phyloP scores from a whole-genome alignment of 2,888 invertebrate genomes.

The Aphodius granarius region DNA sequence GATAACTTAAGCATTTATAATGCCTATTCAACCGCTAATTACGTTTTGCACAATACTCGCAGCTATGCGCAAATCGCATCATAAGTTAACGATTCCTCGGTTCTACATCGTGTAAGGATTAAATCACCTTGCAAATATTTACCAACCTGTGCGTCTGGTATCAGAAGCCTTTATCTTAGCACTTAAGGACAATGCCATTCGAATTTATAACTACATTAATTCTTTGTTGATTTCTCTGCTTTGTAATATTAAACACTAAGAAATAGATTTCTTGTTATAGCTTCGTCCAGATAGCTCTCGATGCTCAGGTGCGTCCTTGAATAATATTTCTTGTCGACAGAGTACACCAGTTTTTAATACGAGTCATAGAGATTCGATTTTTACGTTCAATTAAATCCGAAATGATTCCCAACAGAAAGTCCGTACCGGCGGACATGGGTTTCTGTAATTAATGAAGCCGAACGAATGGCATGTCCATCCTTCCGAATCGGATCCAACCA shows the following conservation, averaged over 20 bases:
- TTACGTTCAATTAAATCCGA: neutral
- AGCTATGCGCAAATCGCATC: slow-evolving; percentile 39
- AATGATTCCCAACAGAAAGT: neutral
- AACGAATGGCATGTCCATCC: slow-evolving; percentile 7
- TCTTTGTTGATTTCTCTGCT: neutral
- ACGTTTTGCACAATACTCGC: slow-evolving; percentile 43
- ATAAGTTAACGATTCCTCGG: slow-evolving; percentile 29
- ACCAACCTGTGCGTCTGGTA: neutral
- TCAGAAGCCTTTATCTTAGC: neutral
- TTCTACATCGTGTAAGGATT: neutral
- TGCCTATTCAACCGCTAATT: slow-evolving; percentile 44
- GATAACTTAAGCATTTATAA: slow-evolving; percentile 44
- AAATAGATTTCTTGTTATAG: neutral
- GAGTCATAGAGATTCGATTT: neutral
- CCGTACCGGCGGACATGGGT: neutral
- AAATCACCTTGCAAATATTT: neutral
- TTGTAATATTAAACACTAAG: neutral
- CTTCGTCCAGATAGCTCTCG: neutral
- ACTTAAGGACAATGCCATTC: neutral
- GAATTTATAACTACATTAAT: neutral
- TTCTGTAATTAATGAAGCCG: slow-evolving; percentile 10
- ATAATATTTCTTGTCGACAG: neutral
- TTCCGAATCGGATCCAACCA: slow-evolving; percentile 5
- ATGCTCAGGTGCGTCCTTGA: neutral
- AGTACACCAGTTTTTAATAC: neutral